Base-by-base conservation (phyloP, 2,797 vertebrate genomes). In the Schizopygopsis pylzovi region DNA sequence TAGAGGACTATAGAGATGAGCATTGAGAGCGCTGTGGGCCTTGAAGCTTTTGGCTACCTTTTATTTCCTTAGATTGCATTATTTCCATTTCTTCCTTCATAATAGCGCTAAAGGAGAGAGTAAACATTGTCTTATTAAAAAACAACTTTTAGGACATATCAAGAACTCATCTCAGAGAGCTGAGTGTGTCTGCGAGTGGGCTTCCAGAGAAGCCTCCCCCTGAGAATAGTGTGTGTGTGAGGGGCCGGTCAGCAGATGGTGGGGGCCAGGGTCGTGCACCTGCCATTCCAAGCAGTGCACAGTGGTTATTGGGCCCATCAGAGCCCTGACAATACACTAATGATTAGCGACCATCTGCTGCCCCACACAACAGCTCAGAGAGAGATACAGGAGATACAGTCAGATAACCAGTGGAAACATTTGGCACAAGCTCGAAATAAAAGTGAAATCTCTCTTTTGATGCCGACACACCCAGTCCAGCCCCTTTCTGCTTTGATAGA, bases 331-430 rank as follows among this genome's bases (percentile, higher is more conserved):
- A 96, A 96, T 95, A 95, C 94, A 92, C 94, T 95, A 95, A 96
- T 97, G 96, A 95, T 94, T 92, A 93, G 95, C 93, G 93, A 90
- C 94, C 94, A 95, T 96, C 95, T 96, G 96, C 95, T 93, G 94
- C 92, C 92, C 91, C 92, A 92, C 94, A 91, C 83, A 92, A 88
- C 49, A 82, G 88, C 43, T 84, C 45, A 85, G 82, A 86, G 12
- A 81, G 70, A 88, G 43, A 81, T 65, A 28, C 72, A 49, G 82
- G 70, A 88, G 43, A 81, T 65, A 28, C 72, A 49, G 82, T 13
- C 67, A 37, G 72, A 75, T 84, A 67, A 71, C 25, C 76, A 73
- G 88, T 39, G 10, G 28, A 79, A 79, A 70, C 56, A 80, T 28
- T 56, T 16, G 49, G 47, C 49, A 78, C 20, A 79, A 47, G 67